Base-by-base conservation (phyloP, 2,888 invertebrate genomes). In the Laspeyria flexula region DNA sequence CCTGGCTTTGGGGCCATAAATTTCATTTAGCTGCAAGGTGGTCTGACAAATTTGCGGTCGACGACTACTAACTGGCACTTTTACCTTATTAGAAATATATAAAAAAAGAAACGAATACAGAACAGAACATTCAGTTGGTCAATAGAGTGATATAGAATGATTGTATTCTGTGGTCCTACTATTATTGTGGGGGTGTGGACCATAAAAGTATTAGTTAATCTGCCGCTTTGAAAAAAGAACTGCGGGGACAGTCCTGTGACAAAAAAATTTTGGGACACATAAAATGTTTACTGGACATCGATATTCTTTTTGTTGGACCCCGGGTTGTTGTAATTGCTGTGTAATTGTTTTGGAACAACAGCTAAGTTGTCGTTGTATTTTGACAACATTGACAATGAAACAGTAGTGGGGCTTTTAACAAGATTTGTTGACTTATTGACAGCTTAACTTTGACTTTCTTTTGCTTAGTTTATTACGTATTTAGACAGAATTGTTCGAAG, bases 21-120 rank as follows among this genome's bases (percentile, higher is more conserved):
- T 91, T 87, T 87, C 79, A 85, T 87, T 85, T 83, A 79, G 81
- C 86, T 85, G 88, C 90, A 90, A 91, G 91, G 91, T 91, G 91
- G 91, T 90, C 91, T 87, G 89, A 89, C 91, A 90, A 91, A 91
- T 91, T 91, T 91, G 91, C 91, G 90, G 90, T 90, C 78, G 83
- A 61, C 78, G 69, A 71, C 81, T 75, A 75, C 80, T 75, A 72
- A 74, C 75, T 73, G 79, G 65, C 69, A 70, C 73, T 71, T 72
- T 70, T 77, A 79, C 76, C 78, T 79, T 79, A 77, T 76, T 73
- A 78, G 57, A 66, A 52, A 66, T 60, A 70, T 70, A 73, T 71
- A 73, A 63, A 71, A 73, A 75, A 65, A 66, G 39, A 37, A 7
- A 29, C 40, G 52, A 56, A 67, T 64, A 57, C 59, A 31, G 55